Conservation (phyloP, 2,797 vertebrate genomes). For the Arctocebus calabarensis region DNA sequence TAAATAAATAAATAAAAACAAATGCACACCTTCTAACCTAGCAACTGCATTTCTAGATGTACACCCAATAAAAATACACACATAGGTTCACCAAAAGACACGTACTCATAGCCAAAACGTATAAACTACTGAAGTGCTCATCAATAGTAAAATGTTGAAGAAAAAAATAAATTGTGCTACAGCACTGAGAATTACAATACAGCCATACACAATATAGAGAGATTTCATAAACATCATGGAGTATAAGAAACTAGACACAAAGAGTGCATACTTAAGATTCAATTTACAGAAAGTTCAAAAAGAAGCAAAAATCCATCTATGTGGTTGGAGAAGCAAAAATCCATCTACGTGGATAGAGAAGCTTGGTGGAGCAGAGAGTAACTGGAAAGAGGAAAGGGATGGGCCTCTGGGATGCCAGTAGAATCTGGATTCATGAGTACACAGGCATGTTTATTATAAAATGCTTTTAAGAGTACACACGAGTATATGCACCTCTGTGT, state of each 20-base stretch:
- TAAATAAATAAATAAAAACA: not conserved
- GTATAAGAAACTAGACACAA: not conserved
- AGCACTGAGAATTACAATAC: not conserved
- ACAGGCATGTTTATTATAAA: not conserved
- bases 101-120: not conserved
- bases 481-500: not conserved
- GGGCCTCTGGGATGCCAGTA: not conserved
- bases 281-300: not conserved
- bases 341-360: not conserved
- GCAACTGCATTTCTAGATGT: not conserved
- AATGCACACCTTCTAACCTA: not conserved
- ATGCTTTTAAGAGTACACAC: not conserved
- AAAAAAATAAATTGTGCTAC: not conserved
- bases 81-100: not conserved
- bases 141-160: not conserved
- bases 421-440: not conserved
- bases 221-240: not conserved
- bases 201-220: not conserved
- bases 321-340: not conserved
- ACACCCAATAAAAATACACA: not conserved
- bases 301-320: not conserved
- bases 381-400: fast-evolving
- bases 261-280: not conserved
- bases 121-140: not conserved
- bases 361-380: not conserved